Evolutionary conservation across 2,888 invertebrate genomes (phyloP), one percentile per base, ranked within the genome.

Genomic region (Hyppa rectilinea): DNA sequence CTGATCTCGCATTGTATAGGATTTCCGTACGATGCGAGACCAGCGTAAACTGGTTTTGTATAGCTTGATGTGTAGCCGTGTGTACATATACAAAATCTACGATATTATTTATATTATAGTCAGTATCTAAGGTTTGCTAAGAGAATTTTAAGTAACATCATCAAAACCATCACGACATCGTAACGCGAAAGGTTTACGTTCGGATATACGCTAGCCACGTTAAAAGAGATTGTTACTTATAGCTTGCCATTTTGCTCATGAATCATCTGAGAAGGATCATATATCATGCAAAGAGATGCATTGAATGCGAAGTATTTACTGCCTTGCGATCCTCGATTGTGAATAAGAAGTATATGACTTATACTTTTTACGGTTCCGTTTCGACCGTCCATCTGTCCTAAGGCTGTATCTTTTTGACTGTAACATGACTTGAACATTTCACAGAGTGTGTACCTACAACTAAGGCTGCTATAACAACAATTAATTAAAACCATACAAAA

Each of bases 231-330:
- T 58, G 60, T 61, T 65, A n/a, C n/a, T n/a, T n/a, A 80, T 40
- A 53, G 62, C 50, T 31, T 63, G 50, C 38, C 71, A 71, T 75
- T 71, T 81, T 66, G 70, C 71, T 80, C 78, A 65, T 78, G 81
- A 71, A 78, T 75, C 60, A 75, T 81, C 36, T 40, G 12, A 9
- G 20, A 29, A 26, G 65, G 81, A 49, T 59, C 65, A 63, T 80
- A 80, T 43, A 81, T 78, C 62, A 63, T 56, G 36, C 34, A 29
- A n/a, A 34, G 49, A 60, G 50, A 66, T 70, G 70, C 69, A 78
- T 67, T 64, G 76, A 76, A 63, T 61, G 69, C 78, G 36, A 68
- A 55, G 71, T 71, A 81, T 77, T 81, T 76, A 64, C 20, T 26
- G 36, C 40, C 47, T 29, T 38, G 60, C 45, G 45, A 34, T 40